phyloP scores from a whole-genome alignment of 92 coral and sea anemone genomes.

The Parazoanthus atlanticus region DNA sequence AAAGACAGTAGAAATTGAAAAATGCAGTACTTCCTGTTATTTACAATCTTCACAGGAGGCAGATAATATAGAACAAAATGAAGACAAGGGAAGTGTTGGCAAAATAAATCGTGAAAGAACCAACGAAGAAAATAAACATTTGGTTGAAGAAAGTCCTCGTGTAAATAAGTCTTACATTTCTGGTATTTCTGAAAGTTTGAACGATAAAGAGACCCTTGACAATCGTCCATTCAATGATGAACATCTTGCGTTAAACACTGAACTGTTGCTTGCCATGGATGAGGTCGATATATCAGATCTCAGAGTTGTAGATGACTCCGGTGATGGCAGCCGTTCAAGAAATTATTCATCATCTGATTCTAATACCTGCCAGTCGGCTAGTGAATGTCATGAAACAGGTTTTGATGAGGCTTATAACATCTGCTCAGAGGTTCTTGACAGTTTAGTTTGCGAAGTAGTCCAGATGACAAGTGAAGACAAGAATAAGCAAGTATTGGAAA shows the following conservation, averaged over 20 bases:
- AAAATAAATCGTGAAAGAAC: not conserved
- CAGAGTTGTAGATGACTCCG: constrained; percentile 15
- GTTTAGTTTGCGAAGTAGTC: not conserved
- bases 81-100: not conserved
- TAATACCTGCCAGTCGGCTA: not conserved
- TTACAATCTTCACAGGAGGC: not conserved
- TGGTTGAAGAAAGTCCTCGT: not conserved
- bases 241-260: not conserved
- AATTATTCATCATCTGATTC: not conserved
- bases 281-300: constrained; percentile 57
- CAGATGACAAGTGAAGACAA: not conserved
- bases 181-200: not conserved
- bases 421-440: constrained; percentile 26
- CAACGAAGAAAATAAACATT: not conserved
- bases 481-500: not conserved
- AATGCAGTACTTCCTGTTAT: not conserved
- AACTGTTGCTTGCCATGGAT: constrained; percentile 56
- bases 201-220: not conserved
- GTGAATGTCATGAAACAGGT: not conserved
- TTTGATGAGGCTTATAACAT: not conserved
- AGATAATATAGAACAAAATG: not conserved
- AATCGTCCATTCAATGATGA: not conserved
- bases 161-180: not conserved
- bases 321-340: not conserved
- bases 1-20: not conserved